Percentiles rank a stretch among this genome's conserved stretches.
Evolutionary conservation across 2,797 vertebrate species (phyloP).

Genomic region (Echiichthys vipera): DNA sequence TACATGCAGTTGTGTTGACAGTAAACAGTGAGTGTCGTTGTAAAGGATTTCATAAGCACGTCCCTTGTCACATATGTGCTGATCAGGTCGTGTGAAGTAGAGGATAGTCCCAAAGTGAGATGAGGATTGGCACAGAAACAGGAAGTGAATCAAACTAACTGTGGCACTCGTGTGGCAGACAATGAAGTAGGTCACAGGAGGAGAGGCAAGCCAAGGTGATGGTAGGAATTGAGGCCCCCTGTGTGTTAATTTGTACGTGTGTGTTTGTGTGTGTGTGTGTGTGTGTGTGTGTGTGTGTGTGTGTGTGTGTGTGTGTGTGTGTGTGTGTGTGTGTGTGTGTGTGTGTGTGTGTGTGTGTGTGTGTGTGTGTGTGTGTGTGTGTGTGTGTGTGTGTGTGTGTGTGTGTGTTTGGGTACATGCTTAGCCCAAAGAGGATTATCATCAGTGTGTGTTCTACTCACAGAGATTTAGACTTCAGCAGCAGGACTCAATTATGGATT

Average conservation of each 20-base stretch:
- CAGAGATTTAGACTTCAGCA: conserved; percentile 77
- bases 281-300: conserved; percentile 10
- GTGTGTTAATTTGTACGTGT: conserved; percentile 45
- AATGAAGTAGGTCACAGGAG: conserved; percentile 44
- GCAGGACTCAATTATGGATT: conserved; percentile 82
- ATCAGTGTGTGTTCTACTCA: conserved; percentile 64
- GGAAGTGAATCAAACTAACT: conserved; percentile 26
- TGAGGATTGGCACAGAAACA: conserved; percentile 12
- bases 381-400: conserved; percentile 12
- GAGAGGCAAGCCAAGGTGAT: conserved; percentile 38
- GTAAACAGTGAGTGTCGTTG: conserved; percentile 3
- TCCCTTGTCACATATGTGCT: neutral
- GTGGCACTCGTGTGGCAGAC: conserved; percentile 10
- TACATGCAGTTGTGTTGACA: neutral
- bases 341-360: conserved; percentile 52
- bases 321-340: conserved; percentile 8
- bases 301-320: conserved; percentile 20
- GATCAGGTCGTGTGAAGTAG: neutral
- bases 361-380: conserved; percentile 19
- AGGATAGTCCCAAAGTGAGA: conserved; percentile 42
- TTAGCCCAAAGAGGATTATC: conserved; percentile 81
- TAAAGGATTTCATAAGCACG: neutral
- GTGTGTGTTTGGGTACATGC: conserved; percentile 9
- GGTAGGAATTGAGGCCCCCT: conserved; percentile 39
- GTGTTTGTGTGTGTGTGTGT: conserved; percentile 15